Evolutionary conservation across 2,797 vertebrate genomes (phyloP), one percentile per base, ranked within the genome.

Genomic region (Gephyroberyx darwinii): DNA sequence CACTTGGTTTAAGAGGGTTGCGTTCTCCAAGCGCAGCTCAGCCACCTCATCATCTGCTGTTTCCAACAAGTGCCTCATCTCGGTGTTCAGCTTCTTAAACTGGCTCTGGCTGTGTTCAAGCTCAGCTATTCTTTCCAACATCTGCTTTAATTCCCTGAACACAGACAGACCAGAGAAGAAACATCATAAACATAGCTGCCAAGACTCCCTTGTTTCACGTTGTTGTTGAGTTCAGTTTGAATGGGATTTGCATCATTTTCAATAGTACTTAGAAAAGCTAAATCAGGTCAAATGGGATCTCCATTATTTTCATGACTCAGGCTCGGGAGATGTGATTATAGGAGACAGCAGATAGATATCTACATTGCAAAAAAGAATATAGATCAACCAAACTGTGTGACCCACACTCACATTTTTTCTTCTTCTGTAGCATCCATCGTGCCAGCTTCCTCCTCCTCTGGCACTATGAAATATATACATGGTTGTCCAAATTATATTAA

Each of bases 121-220:
- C 75, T 87, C 86, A 6, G 81, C 81, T 31, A 89, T 81, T 77
- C 73, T 89, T 52, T 91, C 81, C 26, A 85, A 75, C 88, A 90
- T 78, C 39, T 89, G 82, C 48, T 55, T 56, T 0, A 0, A 0
- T 35, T 75, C 78, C 19, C 91, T 90, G 30, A n/a, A 50, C 57
- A 65, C 17, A 66, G 10, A 66, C 5, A 63, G 17, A 41, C 6
- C 19, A 43, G 6, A 52, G 4, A 73, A 17, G n/a, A 26, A 64
- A 1, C 1, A 1, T 26, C 54, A 43, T 1, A 47, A 2, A 30
- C 7, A 19, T 26, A 52, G 19, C 9, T 48, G 47, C 26, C 0
- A 31, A 33, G 1, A 43, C 14, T 14, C 10, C 41, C 41, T 43
- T 14, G 41, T 43, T 16, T 12, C 14, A 12, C 8, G 14, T 2